Evolutionary conservation across 1,140 invertebrate genomes (phyloP).

Genomic region (Oryzaephilus surinamensis): DNA sequence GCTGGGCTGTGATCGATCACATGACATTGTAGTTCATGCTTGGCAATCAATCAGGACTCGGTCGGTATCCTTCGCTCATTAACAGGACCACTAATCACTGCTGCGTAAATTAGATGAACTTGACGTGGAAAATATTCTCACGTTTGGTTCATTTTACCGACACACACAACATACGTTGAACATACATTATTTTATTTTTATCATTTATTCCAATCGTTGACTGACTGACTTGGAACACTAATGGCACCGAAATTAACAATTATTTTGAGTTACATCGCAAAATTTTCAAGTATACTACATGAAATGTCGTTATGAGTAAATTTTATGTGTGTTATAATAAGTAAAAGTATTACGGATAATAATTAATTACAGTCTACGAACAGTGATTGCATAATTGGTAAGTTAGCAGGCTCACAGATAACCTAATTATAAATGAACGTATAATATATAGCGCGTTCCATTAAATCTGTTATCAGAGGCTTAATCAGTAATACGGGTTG

Average conservation of each 20-base stretch:
- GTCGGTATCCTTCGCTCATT: slow-evolving; percentile 17
- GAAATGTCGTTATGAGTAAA: too few relatives aligned
- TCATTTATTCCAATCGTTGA: too few relatives aligned
- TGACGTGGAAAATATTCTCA: slow-evolving; percentile 9
- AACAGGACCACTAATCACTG: slow-evolving; percentile 13
- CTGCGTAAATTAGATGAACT: slow-evolving; percentile 7
- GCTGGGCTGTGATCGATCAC: slow-evolving; percentile 17
- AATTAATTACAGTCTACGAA: slow-evolving; percentile 12
- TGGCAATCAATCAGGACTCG: slow-evolving; percentile 20
- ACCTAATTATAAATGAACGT: slow-evolving; percentile 18
- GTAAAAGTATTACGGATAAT: slow-evolving; percentile 7
- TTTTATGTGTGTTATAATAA: too few relatives aligned
- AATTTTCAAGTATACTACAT: too few relatives aligned
- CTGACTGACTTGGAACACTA: too few relatives aligned
- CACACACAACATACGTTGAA: too few relatives aligned
- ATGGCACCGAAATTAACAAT: too few relatives aligned
- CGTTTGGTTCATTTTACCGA: too few relatives aligned
- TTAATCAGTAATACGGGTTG: slow-evolving; percentile 27
- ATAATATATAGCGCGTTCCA: slow-evolving; percentile 21
- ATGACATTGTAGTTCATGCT: slow-evolving; percentile 17
- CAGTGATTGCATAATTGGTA: slow-evolving; percentile 17
- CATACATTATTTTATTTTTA: too few relatives aligned
- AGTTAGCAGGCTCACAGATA: slow-evolving; percentile 19
- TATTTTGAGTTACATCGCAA: too few relatives aligned
- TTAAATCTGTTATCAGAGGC: slow-evolving; percentile 22